phyloP scores from a whole-genome alignment of 2,113 vertebrate genomes.

The Leptobrachium ailaonicum region DNA sequence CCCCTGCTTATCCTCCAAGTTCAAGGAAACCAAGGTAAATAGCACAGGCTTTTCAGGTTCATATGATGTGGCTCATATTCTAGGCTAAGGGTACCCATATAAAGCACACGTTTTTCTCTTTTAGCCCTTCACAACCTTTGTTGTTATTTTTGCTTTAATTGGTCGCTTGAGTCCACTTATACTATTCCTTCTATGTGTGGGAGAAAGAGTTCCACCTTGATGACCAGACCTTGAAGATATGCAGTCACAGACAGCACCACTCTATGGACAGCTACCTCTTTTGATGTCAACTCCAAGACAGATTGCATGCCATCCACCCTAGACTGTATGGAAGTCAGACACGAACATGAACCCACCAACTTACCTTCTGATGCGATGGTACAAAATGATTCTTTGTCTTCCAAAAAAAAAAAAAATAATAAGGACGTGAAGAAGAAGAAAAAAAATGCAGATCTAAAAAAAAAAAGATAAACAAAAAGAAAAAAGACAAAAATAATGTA shows the following conservation, averaged over 20 bases:
- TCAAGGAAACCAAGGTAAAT: not conserved
- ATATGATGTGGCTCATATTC: no score
- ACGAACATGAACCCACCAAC: slow-evolving; percentile 64
- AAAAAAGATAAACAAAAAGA: slow-evolving; percentile 61
- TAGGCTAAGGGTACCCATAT: not conserved
- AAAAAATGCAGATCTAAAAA: slow-evolving; percentile 19
- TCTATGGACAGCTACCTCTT: slow-evolving; percentile 43
- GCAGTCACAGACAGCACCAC: slow-evolving; percentile 1
- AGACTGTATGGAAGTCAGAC: slow-evolving; percentile 16
- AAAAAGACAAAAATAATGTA: slow-evolving; percentile 56
- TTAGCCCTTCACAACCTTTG: not conserved
- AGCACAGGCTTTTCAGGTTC: not conserved
- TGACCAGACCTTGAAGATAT: not conserved
- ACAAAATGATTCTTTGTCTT: slow-evolving; percentile 65
- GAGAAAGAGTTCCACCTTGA: not conserved
- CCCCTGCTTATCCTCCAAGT: not conserved
- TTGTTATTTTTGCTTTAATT: no score
- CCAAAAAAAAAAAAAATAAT: slow-evolving; percentile 55
- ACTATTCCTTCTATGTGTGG: not conserved
- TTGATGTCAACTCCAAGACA: slow-evolving; percentile 45
- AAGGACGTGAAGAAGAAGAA: slow-evolving; percentile 62
- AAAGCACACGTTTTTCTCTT: not conserved
- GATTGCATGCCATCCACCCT: slow-evolving; percentile 3
- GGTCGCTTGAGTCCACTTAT: not conserved
- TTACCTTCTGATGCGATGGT: slow-evolving; percentile 72